Conservation (phyloP, 2,113 vertebrate species). For the Apaloderma vittatum region DNA sequence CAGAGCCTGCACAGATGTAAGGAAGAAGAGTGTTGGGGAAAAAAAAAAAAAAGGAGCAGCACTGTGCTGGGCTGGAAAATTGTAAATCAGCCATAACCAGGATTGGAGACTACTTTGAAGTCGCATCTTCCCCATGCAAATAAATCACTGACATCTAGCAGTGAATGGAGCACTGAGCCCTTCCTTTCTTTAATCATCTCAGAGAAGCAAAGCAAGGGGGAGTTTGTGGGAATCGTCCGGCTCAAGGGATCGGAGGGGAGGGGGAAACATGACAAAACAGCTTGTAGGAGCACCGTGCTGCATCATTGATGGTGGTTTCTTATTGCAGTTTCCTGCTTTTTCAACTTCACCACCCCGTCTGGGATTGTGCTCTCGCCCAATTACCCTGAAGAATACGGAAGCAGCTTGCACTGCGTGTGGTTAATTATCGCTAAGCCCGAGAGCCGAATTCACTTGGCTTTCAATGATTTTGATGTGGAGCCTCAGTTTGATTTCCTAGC, state of each 20-base stretch:
- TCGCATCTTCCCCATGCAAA: background rate
- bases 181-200: background rate
- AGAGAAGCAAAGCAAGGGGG: background rate
- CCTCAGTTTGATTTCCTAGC: constrained; percentile 98
- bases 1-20: fast-evolving
- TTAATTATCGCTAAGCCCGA: constrained; percentile 94
- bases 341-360: constrained; percentile 97
- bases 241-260: background rate
- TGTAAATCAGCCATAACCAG: background rate
- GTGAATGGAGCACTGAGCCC: constrained; percentile 25
- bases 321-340: constrained; percentile 94
- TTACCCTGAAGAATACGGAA: constrained; percentile 97
- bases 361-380: constrained; percentile 95
- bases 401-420: constrained; percentile 98
- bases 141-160: background rate
- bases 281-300: background rate
- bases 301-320: constrained; percentile 38
- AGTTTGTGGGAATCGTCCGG: background rate
- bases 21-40: too few species aligned
- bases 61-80: background rate
- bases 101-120: background rate
- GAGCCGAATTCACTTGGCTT: constrained; percentile 96
- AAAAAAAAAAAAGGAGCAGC: background rate
- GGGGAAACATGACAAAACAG: background rate
- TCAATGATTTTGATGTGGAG: constrained; percentile 99